phyloP scores from a whole-genome alignment of 2,113 vertebrate species.

The Hippocampus barbouri region DNA sequence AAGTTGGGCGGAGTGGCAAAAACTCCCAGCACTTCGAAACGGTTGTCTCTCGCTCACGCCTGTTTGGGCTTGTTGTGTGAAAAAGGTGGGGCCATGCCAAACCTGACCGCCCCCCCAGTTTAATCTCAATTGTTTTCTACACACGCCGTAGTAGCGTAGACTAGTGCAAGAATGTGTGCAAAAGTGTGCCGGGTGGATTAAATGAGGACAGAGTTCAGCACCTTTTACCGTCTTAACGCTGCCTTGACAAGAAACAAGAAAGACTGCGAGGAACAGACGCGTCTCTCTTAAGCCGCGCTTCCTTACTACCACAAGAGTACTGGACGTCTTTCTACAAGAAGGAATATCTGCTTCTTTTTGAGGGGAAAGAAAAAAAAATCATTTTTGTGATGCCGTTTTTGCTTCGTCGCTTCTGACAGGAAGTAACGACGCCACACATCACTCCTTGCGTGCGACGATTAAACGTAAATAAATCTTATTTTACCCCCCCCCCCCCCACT shows the following conservation, averaged over 20 bases:
- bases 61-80: background rate
- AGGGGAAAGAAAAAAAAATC: background rate
- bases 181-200: background rate
- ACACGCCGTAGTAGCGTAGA: background rate
- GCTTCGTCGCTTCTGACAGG: background rate
- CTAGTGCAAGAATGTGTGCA: background rate
- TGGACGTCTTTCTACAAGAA: too few relatives aligned
- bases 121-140: background rate
- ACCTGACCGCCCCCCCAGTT: background rate
- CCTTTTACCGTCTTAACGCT: background rate
- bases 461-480: background rate
- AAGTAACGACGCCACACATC: background rate
- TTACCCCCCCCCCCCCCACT: background rate
- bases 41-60: background rate
- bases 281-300: background rate
- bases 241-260: background rate
- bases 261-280: background rate
- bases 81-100: conserved; percentile 1
- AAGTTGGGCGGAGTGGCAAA: too few relatives aligned
- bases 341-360: background rate
- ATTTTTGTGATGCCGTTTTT: background rate
- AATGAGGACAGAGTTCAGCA: background rate
- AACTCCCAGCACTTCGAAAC: background rate
- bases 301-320: background rate
- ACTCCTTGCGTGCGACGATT: too few relatives aligned